Conservation (phyloP, 2,888 invertebrate genomes). For the Dasysyrphus tricinctus region DNA sequence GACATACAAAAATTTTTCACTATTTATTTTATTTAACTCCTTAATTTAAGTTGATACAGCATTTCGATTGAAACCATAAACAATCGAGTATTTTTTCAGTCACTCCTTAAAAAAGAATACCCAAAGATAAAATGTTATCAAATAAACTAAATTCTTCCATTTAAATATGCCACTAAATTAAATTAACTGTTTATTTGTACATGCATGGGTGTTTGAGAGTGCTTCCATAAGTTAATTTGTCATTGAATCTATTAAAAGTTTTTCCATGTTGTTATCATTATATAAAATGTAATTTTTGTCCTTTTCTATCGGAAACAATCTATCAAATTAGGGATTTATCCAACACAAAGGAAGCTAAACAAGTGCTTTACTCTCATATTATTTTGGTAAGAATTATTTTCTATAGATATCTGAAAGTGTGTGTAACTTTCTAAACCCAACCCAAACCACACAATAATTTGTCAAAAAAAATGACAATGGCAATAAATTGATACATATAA, state of each 20-base stretch:
- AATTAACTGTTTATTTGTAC: not conserved
- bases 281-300: not conserved
- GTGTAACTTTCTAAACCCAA: too few species aligned
- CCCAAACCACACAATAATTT: not conserved
- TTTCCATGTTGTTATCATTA: not conserved
- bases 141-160: not conserved
- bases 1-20: too few species aligned
- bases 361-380: not conserved
- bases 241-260: not conserved
- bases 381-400: not conserved
- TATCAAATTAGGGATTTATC: not conserved
- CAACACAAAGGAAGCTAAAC: not conserved
- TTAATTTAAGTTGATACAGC: too few species aligned
- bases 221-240: not conserved
- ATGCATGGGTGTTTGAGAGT: not conserved
- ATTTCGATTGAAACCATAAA: too few species aligned
- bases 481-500: not conserved
- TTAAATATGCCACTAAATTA: not conserved
- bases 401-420: too few species aligned
- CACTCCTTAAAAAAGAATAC: too few species aligned
- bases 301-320: not conserved
- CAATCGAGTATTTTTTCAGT: too few species aligned
- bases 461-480: not conserved
- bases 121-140: not conserved
- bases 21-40: too few species aligned